Conservation (phyloP, 2,797 vertebrate genomes). For the Parambassis ranga region DNA sequence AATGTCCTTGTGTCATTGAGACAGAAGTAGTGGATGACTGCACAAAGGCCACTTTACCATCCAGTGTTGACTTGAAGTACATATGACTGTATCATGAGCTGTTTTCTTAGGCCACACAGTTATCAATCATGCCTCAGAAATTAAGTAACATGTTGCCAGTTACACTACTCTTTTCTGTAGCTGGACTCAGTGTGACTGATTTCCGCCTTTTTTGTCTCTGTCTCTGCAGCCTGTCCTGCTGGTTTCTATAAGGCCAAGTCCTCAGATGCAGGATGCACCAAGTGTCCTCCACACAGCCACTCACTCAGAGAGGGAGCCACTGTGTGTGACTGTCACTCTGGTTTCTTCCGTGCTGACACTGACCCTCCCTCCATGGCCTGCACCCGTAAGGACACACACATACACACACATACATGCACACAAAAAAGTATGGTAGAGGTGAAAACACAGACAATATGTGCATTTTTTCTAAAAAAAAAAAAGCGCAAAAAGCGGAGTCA, state of each 20-base stretch:
- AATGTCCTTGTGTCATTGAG: too few species aligned
- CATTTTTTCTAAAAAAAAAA: conserved; percentile 37
- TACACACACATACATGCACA: conserved; percentile 15
- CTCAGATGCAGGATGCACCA: conserved; percentile 88
- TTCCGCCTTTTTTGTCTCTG: background rate
- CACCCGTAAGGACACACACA: conserved; percentile 86
- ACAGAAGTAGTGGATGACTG: too few species aligned
- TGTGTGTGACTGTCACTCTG: conserved; percentile 89
- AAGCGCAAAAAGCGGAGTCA: conserved; percentile 16
- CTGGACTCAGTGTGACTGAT: too few species aligned
- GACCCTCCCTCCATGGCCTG: conserved; percentile 96
- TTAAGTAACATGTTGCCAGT: too few species aligned
- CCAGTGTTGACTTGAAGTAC: too few species aligned
- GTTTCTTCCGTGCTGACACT: conserved; percentile 87
- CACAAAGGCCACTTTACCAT: too few species aligned
- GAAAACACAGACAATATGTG: conserved; percentile 15
- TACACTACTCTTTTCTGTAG: too few species aligned
- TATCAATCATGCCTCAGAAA: too few species aligned
- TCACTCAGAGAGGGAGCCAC: conserved; percentile 90
- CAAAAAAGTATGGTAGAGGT: conserved; percentile 18
- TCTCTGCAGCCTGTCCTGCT: conserved; percentile 86
- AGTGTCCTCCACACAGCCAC: conserved; percentile 95
- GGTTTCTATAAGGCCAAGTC: conserved; percentile 93
- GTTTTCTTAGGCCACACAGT: too few species aligned
- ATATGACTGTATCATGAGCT: too few species aligned